A percentile compares a stretch with the other conserved stretches of the same genome.
These are phyloP conservation scores for Calliphora vicina DNA, from an alignment of 1,140 invertebrate genomes.

Conservation along the genomic window DNA sequence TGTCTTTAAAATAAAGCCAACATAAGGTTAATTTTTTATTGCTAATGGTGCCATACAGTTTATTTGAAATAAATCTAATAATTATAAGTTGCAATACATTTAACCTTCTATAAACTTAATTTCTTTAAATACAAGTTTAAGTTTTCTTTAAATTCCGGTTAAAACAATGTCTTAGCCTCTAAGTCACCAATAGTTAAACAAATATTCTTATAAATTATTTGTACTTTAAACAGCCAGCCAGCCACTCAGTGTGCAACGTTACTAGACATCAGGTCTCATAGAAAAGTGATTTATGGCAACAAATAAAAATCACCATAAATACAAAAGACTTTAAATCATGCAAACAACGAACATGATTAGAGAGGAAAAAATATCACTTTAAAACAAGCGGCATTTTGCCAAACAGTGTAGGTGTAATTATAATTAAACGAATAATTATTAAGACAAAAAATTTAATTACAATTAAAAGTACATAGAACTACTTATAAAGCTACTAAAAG, in stretches of 20 bases:
- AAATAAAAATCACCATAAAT: not conserved
- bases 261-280: not conserved
- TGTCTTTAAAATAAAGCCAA: no score
- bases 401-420: slow-evolving; percentile 5
- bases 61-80: no score
- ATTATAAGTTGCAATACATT: no score
- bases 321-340: slow-evolving; percentile 18
- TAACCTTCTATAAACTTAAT: no score
- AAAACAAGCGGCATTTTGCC: not conserved
- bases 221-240: no score
- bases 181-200: not conserved
- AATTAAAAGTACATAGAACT: not conserved
- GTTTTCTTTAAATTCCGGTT: not conserved
- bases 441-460: slow-evolving; percentile 12
- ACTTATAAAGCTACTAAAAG: not conserved
- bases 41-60: no score
- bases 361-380: not conserved
- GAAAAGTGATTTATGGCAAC: not conserved
- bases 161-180: not conserved
- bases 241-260: not conserved
- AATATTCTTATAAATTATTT: not conserved
- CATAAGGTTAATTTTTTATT: no score
- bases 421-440: slow-evolving; percentile 7
- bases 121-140: not conserved
- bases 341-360: not conserved